A percentile compares a stretch with the other conserved stretches of the same genome.
These are phyloP conservation scores for Thymelicus acteon DNA, from an alignment of 2,888 invertebrate genomes.

Conservation along the genomic window DNA sequence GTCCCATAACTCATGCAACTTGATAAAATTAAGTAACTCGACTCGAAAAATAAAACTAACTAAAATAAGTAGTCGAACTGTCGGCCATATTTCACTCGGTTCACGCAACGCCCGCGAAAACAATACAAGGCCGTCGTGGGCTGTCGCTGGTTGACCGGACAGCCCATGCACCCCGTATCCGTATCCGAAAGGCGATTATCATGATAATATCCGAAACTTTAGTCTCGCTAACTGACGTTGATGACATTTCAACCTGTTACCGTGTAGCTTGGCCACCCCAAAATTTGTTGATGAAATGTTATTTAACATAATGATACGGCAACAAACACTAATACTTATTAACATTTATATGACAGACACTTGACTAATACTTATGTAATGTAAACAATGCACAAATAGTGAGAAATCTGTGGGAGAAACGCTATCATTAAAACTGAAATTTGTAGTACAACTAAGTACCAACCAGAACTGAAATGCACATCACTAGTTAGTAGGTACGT, in stretches of 20 bases:
- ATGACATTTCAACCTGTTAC: too few relatives aligned
- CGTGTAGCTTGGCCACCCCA: too few relatives aligned
- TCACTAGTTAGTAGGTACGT: not conserved
- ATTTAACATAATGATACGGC: too few relatives aligned
- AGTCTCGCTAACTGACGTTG: too few relatives aligned
- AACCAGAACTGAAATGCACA: not conserved
- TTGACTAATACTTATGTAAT: too few relatives aligned
- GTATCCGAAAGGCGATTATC: not conserved
- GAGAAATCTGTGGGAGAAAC: too few relatives aligned
- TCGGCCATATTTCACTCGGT: slow-evolving; percentile 80
- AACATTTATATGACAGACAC: too few relatives aligned
- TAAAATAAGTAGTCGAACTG: slow-evolving; percentile 80
- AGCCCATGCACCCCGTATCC: not conserved
- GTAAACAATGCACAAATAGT: too few relatives aligned
- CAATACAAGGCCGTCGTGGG: slow-evolving; percentile 79
- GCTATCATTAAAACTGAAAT: not conserved
- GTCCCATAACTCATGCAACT: slow-evolving; percentile 82
- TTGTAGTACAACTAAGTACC: not conserved
- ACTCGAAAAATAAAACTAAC: slow-evolving; percentile 76
- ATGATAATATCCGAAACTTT: not conserved
- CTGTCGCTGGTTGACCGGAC: slow-evolving; percentile 41
- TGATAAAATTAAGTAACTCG: slow-evolving; percentile 84
- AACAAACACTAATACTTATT: too few relatives aligned
- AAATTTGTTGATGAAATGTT: too few relatives aligned
- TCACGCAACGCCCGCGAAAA: slow-evolving; percentile 83